These are phyloP conservation scores for Theodoxus fluviatilis DNA, from an alignment of 2,888 invertebrate genomes.

Conservation along the genomic window DNA sequence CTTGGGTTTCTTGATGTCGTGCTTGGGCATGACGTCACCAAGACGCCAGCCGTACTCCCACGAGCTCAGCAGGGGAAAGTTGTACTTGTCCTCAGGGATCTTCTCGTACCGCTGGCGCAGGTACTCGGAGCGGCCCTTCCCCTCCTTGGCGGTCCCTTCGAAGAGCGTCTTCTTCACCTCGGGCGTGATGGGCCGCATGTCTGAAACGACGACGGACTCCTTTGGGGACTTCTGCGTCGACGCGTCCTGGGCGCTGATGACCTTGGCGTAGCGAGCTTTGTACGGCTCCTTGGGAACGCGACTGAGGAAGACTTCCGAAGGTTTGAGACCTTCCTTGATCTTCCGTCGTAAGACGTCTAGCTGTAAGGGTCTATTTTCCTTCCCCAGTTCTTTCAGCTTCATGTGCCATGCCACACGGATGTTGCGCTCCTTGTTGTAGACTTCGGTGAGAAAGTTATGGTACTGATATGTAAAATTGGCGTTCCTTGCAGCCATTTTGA, in stretches of 20 bases:
- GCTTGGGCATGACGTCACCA: conserved; percentile 53
- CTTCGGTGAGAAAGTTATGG: conserved; percentile 48
- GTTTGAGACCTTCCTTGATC: conserved; percentile 52
- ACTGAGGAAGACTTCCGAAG: conserved; percentile 41
- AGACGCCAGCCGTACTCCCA: conserved; percentile 64
- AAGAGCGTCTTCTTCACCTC: conserved; percentile 46
- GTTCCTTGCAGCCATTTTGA: conserved; percentile 11
- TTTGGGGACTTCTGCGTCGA: conserved; percentile 17
- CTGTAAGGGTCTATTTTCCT: conserved; percentile 36
- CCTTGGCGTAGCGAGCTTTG: conserved; percentile 41
- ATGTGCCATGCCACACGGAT: conserved; percentile 44
- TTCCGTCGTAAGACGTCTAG: conserved; percentile 56
- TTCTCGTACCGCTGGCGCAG: conserved; percentile 44
- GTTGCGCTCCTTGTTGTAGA: conserved; percentile 48
- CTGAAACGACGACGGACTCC: conserved; percentile 36
- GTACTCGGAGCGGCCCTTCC: conserved; percentile 58
- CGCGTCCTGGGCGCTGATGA: conserved; percentile 32
- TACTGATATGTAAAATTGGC: conserved; percentile 32
- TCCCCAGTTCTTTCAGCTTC: conserved; percentile 27
- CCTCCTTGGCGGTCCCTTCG: conserved; percentile 64
- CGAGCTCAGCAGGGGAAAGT: conserved; percentile 58
- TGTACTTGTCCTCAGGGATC: conserved; percentile 60
- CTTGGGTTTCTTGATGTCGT: conserved; percentile 57
- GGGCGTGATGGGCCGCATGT: conserved; percentile 53
- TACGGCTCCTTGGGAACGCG: conserved; percentile 41